phyloP scores from a whole-genome alignment of 2,888 invertebrate species.

The Sphaeridia pumilis region DNA sequence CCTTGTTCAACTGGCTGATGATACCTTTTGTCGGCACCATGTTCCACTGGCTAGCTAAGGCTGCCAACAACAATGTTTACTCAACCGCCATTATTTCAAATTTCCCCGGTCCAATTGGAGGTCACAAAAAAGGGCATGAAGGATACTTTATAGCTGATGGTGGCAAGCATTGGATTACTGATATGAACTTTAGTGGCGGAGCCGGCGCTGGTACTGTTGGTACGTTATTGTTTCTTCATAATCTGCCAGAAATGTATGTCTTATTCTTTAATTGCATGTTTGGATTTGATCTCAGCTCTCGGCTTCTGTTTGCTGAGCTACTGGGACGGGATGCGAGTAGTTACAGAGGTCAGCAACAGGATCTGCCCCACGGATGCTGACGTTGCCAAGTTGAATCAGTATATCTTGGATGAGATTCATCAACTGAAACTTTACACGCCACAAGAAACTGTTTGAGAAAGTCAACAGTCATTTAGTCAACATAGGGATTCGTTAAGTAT shows the following conservation, averaged over 20 bases:
- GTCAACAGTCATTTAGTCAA: too few relatives aligned
- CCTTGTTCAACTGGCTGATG: neutral
- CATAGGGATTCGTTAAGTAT: too few relatives aligned
- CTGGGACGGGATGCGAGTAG: slow-evolving; percentile 21
- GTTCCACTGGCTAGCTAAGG: slow-evolving; percentile 3
- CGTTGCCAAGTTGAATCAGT: slow-evolving; percentile 18
- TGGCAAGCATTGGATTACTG: slow-evolving; percentile 15
- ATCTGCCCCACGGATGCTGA: slow-evolving; percentile 18
- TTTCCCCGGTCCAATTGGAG: slow-evolving; percentile 10
- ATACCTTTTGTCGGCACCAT: slow-evolving; percentile 9
- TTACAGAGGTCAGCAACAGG: slow-evolving; percentile 18
- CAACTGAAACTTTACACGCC: neutral
- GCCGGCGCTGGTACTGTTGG: slow-evolving; percentile 25
- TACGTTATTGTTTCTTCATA: slow-evolving; percentile 5
- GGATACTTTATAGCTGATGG: slow-evolving; percentile 13
- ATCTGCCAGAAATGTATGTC: neutral
- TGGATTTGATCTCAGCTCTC: slow-evolving; percentile 11
- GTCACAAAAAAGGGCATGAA: neutral
- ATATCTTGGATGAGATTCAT: slow-evolving; percentile 22
- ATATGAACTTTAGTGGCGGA: slow-evolving; percentile 26
- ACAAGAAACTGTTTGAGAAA: too few relatives aligned
- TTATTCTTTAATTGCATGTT: neutral
- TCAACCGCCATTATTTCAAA: slow-evolving; percentile 10
- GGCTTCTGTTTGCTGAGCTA: slow-evolving; percentile 30
- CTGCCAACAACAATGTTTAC: neutral